Evolutionary conservation across 2,888 invertebrate genomes (phyloP).

Genomic region (Rhaphigaster nebulosa): DNA sequence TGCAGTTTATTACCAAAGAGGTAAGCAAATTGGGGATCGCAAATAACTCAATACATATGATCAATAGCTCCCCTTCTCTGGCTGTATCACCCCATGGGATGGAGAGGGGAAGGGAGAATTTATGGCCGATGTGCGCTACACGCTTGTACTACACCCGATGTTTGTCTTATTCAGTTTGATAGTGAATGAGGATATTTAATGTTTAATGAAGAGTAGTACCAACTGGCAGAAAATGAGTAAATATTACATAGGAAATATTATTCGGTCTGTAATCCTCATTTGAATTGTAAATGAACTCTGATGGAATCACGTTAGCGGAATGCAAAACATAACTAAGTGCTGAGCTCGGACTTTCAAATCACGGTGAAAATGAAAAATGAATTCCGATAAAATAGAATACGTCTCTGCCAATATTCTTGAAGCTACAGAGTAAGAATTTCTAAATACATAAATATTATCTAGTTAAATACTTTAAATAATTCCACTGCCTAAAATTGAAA

Average conservation of each 20-base stretch:
- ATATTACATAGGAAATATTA: background rate
- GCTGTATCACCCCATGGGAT: background rate
- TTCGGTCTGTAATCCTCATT: background rate
- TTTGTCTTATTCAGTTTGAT: background rate
- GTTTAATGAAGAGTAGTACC: background rate
- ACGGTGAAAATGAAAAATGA: no score
- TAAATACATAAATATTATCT: no score
- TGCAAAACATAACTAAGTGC: background rate
- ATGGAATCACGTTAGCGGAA: background rate
- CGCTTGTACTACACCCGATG: background rate
- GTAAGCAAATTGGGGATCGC: slow-evolving; percentile 37
- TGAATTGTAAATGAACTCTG: slow-evolving; percentile 31
- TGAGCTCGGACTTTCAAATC: background rate
- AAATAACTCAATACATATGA: slow-evolving; percentile 38
- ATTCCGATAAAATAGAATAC: no score
- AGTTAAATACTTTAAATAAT: no score
- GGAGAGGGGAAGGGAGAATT: background rate
- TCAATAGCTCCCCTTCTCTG: slow-evolving; percentile 10
- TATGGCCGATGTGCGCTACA: background rate
- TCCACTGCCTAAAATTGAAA: no score
- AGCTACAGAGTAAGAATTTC: no score
- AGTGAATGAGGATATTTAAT: background rate
- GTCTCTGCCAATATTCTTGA: background rate
- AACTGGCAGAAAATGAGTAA: background rate
- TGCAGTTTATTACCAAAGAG: slow-evolving; percentile 27